Evolutionary conservation across 2,113 vertebrate genomes (phyloP).

Genomic region (Ceyx cyanopectus): DNA sequence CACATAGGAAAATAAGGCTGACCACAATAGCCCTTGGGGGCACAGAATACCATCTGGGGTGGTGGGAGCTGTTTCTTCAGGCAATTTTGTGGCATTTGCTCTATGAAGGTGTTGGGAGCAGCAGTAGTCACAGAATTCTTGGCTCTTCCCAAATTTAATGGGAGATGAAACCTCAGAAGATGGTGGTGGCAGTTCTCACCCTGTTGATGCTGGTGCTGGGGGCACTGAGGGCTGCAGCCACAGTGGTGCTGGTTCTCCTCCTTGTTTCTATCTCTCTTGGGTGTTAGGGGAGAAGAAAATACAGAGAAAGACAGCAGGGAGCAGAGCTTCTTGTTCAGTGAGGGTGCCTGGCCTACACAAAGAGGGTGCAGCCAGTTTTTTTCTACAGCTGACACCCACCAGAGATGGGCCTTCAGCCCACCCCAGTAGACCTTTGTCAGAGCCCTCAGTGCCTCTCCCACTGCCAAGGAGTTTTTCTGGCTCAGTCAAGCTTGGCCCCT

Average conservation of each 20-base stretch:
- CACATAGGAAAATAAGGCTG: neutral
- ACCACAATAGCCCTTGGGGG: neutral
- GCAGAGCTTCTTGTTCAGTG: neutral
- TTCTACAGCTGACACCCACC: neutral
- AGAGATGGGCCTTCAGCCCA: neutral
- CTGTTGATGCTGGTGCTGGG: neutral
- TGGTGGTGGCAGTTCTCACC: neutral
- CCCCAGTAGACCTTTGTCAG: neutral
- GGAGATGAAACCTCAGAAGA: neutral
- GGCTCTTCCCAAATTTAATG: neutral
- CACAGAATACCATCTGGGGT: neutral
- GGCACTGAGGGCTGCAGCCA: neutral
- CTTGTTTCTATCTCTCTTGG: neutral
- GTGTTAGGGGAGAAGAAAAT: neutral
- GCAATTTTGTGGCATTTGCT: neutral
- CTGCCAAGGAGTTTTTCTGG: neutral
- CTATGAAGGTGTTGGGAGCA: neutral
- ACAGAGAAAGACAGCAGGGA: neutral
- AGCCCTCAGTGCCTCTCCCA: neutral
- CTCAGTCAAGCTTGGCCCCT: neutral
- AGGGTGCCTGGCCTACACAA: neutral
- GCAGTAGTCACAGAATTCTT: neutral
- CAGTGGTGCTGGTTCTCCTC: neutral
- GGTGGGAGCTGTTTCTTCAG: neutral
- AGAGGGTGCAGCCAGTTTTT: neutral